Evolutionary conservation across 2,797 vertebrate genomes (phyloP).

Genomic region (Amniataba percoides): DNA sequence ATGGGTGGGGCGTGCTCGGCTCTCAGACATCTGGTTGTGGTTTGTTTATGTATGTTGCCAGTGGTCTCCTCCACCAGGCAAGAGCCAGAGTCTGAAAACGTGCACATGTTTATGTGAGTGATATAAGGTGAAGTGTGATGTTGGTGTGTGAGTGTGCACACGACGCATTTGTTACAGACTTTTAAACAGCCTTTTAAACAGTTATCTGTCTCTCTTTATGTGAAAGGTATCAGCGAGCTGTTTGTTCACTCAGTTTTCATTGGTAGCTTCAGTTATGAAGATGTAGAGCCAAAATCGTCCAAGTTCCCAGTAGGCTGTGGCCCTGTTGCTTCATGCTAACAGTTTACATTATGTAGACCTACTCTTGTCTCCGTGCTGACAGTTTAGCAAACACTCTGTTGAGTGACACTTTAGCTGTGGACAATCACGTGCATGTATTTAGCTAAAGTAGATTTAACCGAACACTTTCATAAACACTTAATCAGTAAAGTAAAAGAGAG

Average conservation of each 20-base stretch:
- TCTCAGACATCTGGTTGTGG: constrained; percentile 80
- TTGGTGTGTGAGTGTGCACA: constrained; percentile 22
- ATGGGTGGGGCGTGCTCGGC: constrained; percentile 65
- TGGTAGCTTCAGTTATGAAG: not conserved
- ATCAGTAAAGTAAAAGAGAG: not conserved
- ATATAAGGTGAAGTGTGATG: constrained; percentile 60
- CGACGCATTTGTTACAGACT: constrained; percentile 29
- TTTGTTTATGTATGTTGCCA: constrained; percentile 77
- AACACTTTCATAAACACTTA: not conserved
- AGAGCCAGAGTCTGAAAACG: constrained; percentile 53
- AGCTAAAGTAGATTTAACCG: not conserved
- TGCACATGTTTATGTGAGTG: constrained; percentile 61
- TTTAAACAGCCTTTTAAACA: too few species aligned
- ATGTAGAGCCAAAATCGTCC: not conserved
- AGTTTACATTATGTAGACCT: not conserved
- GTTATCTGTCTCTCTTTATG: too few species aligned
- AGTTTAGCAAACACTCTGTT: not conserved
- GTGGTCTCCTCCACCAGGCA: constrained; percentile 55
- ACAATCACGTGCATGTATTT: not conserved
- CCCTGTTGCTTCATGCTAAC: not conserved
- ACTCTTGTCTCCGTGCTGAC: not conserved
- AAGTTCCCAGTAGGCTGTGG: not conserved
- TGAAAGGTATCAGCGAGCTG: not conserved
- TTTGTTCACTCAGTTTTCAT: not conserved
- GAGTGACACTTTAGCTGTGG: not conserved